A percentile compares a stretch with the other conserved stretches of the same genome.
Conservation (phyloP, 1,140 invertebrate species). For the Drosophila lacertosa region DNA sequence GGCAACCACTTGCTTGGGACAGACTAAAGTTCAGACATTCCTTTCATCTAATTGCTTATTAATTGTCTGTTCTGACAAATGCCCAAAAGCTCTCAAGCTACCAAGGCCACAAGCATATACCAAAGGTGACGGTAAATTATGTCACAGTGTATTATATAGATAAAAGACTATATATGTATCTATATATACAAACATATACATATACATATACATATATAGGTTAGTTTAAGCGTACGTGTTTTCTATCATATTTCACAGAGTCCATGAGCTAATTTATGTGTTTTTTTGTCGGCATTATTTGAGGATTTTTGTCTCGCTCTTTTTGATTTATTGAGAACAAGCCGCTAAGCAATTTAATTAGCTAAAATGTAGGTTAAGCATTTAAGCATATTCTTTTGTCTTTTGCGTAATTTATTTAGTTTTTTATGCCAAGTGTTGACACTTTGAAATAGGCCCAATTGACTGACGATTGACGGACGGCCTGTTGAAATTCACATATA, state of each 20-base stretch:
- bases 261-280: constrained; percentile 45
- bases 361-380: constrained; percentile 64
- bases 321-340: constrained; percentile 34
- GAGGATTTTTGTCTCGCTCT: constrained; percentile 10
- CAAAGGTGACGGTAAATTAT: constrained; percentile 31
- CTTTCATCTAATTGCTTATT: constrained; percentile 67
- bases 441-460: constrained; percentile 44
- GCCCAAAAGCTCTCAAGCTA: constrained; percentile 1
- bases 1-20: constrained; percentile 67
- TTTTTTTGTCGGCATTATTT: constrained; percentile 13
- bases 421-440: constrained; percentile 47
- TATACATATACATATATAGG: neutral
- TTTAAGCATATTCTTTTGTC: constrained; percentile 16
- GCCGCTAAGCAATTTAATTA: constrained; percentile 29
- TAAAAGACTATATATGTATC: neutral
- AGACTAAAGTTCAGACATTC: constrained; percentile 17
- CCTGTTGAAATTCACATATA: constrained; percentile 18
- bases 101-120: constrained; percentile 16
- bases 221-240: neutral
- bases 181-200: neutral
- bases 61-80: constrained; percentile 47
- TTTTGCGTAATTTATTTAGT: constrained; percentile 20
- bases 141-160: constrained; percentile 1
- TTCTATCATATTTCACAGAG: constrained; percentile 8
- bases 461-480: constrained; percentile 52